phyloP scores from a whole-genome alignment of 2,797 vertebrate genomes.

The Etheostoma nigrum region DNA sequence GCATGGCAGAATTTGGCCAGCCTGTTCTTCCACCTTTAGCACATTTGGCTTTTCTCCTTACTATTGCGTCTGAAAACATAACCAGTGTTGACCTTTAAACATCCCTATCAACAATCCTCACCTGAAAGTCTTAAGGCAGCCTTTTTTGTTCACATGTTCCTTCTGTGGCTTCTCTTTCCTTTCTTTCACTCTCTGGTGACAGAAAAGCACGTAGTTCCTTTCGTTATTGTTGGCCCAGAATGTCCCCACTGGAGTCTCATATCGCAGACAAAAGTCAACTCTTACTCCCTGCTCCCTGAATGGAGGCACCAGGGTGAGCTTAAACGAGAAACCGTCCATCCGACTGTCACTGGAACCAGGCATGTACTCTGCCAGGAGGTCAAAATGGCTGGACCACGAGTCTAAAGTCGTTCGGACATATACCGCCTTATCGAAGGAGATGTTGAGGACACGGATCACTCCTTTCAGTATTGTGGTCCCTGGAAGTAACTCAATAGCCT shows the following conservation, averaged over 20 bases:
- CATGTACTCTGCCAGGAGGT: constrained; percentile 92
- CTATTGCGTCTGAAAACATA: not conserved
- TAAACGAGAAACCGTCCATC: constrained; percentile 93
- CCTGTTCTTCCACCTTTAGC: not conserved
- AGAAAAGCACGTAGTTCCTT: constrained; percentile 90
- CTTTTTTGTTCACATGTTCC: constrained; percentile 86
- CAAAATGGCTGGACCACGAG: constrained; percentile 92
- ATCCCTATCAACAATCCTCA: constrained; percentile 72
- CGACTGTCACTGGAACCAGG: constrained; percentile 88
- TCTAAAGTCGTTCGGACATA: constrained; percentile 92
- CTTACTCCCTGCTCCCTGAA: constrained; percentile 86
- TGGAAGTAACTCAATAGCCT: constrained; percentile 87
- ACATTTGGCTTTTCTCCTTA: not conserved
- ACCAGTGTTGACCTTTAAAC: not conserved
- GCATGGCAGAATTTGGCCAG: not conserved
- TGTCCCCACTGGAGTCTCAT: constrained; percentile 90
- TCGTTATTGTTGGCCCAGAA: constrained; percentile 96
- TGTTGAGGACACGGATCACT: constrained; percentile 91
- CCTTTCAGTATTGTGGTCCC: constrained; percentile 90
- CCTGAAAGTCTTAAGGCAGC: constrained; percentile 93
- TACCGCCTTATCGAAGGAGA: constrained; percentile 92
- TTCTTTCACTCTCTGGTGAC: constrained; percentile 83
- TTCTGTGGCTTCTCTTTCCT: constrained; percentile 71
- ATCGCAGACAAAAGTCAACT: constrained; percentile 96
- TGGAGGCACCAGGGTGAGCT: constrained; percentile 90